Evolutionary conservation across 2,888 invertebrate genomes (phyloP), one percentile per base, ranked within the genome.

Genomic region (Nemoura dubitans): DNA sequence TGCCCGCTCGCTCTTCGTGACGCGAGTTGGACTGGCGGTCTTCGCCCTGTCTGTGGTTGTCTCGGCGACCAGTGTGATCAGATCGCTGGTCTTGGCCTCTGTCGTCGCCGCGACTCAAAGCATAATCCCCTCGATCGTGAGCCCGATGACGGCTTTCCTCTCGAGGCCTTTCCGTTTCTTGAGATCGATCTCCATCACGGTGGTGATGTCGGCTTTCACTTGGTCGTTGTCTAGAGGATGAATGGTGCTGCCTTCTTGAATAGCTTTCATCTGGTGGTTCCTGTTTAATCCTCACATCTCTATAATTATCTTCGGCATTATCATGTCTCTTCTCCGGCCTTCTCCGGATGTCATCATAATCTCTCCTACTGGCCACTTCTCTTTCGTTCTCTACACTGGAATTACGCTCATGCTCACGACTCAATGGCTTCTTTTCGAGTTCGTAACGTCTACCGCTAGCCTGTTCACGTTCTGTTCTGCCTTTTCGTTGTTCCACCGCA

Each of bases 201-300:
- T 85, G 76, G 59, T 82, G 43, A 0, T 30, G 27, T 26, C 30
- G 76, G 16, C 42, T 76, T 29, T 76, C 85, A 28, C 27, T 25
- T 81, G 82, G 83, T 82, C 30, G 59, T 59, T 81, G 59, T 30
- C 85, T 29, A 25, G 80, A 81, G 6, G 87, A 82, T 7, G 81
- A 80, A 26, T 85, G 76, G 26, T 87, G 87, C 76, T 85, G 85
- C 21, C 28, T 29, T 77, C 87, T 76, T 43, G 28, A 30, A 43
- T 83, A n/a, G 76, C 36, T 82, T 42, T 42, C 76, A 26, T 36
- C 29, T 10, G 29, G 2, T 2, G 82, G 87, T 21, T 87, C 87
- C 76, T 87, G 81, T 77, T 87, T 87, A 30, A 87, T 36, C 82
- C 82, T 59, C 27, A 87, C 87, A 27, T 43, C 81, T 82, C 76